Evolutionary conservation across 2,113 vertebrate species (phyloP), one percentile per base, ranked within the genome.

Genomic region (Murina feae): DNA sequence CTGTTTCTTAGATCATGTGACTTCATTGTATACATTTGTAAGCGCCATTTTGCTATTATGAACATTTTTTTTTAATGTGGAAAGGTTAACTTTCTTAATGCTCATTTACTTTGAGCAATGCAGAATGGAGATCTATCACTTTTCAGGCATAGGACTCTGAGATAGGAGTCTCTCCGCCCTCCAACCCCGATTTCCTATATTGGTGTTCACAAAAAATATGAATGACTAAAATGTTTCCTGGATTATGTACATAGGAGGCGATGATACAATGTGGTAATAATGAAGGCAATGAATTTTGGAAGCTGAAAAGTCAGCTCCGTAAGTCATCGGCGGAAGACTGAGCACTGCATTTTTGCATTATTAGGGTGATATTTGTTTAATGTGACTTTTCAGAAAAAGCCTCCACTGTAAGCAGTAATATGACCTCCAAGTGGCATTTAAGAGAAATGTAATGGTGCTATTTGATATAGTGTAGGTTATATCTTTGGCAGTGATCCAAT

Each of bases 291-390:
- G 95, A 92, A 83, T 80, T 94, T 51, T 89, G 81, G 42, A 96
- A 82, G 47, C 91, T 94, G 28, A 1, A 87, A 74, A 93, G 76
- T 76, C 23, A 74, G 66, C 23, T 72, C 4, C 16, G 9, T 72
- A 66, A 89, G 9, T 95, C 69, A 84, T 63, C 37, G 39, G 2
- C 95, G 80, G 84, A 89, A 86, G 47, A 76, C 7, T 42, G 58
- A 86, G 17, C 20, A 28, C 18, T 23, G 9, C 42, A 51, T 91
- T 75, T 87, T 96, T 90, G 91, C 2, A 96, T 84, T 58, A 68
- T 90, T 96, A 91, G n/a, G 28, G 35, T 94, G 81, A 55, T 91
- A 91, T 97, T 97, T 91, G 72, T 63, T n/a, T 97, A 96, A 95
- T 91, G 93, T 76, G 90, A 12, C 94, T 96, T 95, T 81, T 75